Evolutionary conservation across 2,113 vertebrate genomes (phyloP).

Genomic region (Paramisgurnus dabryanus): DNA sequence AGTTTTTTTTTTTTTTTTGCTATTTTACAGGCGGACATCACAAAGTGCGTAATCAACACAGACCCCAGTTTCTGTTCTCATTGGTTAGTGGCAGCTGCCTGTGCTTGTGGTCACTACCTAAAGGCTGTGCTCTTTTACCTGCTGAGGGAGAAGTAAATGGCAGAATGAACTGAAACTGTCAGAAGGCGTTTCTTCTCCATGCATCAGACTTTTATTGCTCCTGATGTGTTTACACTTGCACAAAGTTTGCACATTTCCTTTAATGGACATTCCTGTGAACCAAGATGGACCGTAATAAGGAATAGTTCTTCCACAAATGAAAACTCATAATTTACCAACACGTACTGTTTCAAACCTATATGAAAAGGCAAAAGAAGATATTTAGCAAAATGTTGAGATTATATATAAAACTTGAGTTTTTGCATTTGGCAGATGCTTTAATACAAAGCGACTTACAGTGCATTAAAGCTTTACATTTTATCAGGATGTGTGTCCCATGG

Average conservation of each 20-base stretch:
- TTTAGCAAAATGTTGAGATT: too few species aligned
- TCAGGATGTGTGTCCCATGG: too few species aligned
- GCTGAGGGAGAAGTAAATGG: slow-evolving; percentile 88
- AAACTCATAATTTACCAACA: too few species aligned
- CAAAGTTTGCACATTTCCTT: slow-evolving; percentile 63
- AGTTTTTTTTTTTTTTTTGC: neutral
- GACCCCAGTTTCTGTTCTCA: slow-evolving; percentile 86
- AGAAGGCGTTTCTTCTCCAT: slow-evolving; percentile 29
- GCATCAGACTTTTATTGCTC: slow-evolving; percentile 53
- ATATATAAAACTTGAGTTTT: too few species aligned
- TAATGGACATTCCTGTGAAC: slow-evolving; percentile 36
- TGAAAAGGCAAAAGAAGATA: too few species aligned
- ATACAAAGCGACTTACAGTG: too few species aligned
- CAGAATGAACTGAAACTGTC: slow-evolving; percentile 22
- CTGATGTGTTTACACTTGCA: slow-evolving; percentile 67
- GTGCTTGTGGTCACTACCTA: slow-evolving; percentile 86
- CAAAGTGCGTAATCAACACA: slow-evolving; percentile 89
- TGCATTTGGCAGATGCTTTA: too few species aligned
- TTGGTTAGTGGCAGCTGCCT: slow-evolving; percentile 85
- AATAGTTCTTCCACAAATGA: slow-evolving; percentile 63
- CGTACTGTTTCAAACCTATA: too few species aligned
- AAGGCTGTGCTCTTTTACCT: slow-evolving; percentile 87
- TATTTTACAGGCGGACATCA: slow-evolving; percentile 82
- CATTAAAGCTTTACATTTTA: too few species aligned
- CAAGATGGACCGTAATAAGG: slow-evolving; percentile 12